Conservation (phyloP, 2,797 vertebrate species). For the Podarcis siculus region DNA sequence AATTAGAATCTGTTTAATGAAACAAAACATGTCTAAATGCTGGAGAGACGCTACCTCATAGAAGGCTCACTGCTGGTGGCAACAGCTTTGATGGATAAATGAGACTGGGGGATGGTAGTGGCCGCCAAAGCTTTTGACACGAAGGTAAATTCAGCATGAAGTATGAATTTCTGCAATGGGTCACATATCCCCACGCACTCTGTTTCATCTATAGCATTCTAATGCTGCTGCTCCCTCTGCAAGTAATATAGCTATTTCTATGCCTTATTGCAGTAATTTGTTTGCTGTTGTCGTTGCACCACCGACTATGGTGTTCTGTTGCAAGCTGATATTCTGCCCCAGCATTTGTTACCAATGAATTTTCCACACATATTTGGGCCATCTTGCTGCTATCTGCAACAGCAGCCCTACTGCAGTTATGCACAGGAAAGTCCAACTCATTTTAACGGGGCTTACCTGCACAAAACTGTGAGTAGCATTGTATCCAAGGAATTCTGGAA, state of each 20-base stretch:
- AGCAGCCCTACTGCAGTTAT: neutral
- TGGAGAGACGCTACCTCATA: slow-evolving; percentile 16
- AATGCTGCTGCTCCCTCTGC: neutral
- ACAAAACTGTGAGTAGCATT: neutral
- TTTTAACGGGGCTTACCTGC: neutral
- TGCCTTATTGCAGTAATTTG: neutral
- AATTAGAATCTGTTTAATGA: slow-evolving; percentile 37
- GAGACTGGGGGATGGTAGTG: neutral
- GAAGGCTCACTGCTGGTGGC: slow-evolving; percentile 4
- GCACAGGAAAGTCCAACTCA: neutral
- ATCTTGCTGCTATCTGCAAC: neutral
- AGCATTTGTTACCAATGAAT: neutral
- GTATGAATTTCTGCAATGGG: neutral
- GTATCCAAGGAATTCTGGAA: neutral
- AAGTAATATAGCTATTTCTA: neutral
- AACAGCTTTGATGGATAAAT: slow-evolving; percentile 22
- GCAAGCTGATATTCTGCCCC: neutral
- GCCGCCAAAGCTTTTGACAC: slow-evolving; percentile 4
- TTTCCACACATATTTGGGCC: neutral
- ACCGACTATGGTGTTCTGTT: neutral
- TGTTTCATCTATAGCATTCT: neutral
- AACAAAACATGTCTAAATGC: slow-evolving; percentile 27
- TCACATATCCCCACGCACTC: neutral
- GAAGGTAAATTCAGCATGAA: slow-evolving; percentile 2
- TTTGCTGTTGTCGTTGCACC: neutral